phyloP scores from a whole-genome alignment of 2,113 vertebrate species.

The Daboia siamensis region DNA sequence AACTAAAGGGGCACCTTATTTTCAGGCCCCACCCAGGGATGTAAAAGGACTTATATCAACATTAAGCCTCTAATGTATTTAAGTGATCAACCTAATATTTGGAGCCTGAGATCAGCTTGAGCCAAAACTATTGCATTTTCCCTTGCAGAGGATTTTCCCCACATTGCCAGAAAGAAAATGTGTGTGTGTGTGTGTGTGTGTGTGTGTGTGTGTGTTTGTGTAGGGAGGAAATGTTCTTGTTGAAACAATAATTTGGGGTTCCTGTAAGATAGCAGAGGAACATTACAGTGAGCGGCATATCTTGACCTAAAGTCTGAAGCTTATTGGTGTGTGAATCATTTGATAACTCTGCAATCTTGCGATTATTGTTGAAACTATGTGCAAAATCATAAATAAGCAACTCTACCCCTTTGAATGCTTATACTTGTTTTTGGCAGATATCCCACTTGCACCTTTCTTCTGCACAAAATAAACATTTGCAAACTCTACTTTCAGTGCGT shows the following conservation, averaged over 20 bases:
- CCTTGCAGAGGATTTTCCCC: neutral
- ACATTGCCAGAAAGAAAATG: neutral
- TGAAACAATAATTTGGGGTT: neutral
- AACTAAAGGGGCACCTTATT: neutral
- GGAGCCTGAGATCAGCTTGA: neutral
- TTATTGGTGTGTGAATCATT: neutral
- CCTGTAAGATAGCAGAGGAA: neutral
- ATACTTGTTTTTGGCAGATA: neutral
- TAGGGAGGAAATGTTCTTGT: neutral
- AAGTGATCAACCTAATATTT: neutral
- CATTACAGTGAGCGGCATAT: neutral
- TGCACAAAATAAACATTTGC: neutral
- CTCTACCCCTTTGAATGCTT: neutral
- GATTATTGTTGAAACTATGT: neutral
- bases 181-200: neutral
- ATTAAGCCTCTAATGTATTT: neutral
- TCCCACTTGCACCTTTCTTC: neutral
- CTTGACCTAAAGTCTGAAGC: neutral
- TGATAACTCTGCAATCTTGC: neutral
- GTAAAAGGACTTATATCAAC: neutral
- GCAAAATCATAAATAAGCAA: neutral
- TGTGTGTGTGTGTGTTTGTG: neutral
- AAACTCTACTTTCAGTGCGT: neutral
- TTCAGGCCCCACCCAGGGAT: neutral
- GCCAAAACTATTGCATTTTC: neutral